Evolutionary conservation across 2,113 vertebrate species (phyloP).

Genomic region (Amphiprion percula): DNA sequence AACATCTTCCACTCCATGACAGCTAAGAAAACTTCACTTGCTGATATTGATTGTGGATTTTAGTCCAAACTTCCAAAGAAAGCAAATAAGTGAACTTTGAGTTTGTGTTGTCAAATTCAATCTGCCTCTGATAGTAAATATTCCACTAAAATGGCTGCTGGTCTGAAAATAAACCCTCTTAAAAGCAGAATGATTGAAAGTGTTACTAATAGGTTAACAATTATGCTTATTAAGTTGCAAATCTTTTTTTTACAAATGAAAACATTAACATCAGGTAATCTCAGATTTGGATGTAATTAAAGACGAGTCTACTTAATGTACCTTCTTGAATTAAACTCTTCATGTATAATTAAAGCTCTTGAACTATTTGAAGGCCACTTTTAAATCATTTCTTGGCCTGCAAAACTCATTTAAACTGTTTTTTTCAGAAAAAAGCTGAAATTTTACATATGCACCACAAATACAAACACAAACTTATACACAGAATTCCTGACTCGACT

Average conservation of each 20-base stretch:
- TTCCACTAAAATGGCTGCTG: no score
- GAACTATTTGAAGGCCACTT: background rate
- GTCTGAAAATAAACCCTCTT: no score
- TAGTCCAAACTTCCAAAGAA: background rate
- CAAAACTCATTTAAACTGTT: background rate
- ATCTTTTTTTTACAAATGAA: background rate
- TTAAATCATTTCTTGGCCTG: background rate
- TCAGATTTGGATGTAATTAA: background rate
- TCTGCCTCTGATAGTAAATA: background rate
- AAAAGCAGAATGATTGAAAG: background rate
- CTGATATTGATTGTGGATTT: background rate
- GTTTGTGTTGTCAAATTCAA: background rate
- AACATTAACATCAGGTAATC: background rate
- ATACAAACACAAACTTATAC: no score
- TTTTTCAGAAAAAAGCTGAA: no score
- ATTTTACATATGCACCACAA: background rate
- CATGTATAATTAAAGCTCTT: constrained; percentile 11
- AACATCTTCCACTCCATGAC: no score
- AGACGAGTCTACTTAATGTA: background rate
- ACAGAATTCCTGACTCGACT: background rate
- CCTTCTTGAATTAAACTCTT: constrained; percentile 12
- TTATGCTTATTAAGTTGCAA: background rate
- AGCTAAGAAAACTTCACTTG: background rate
- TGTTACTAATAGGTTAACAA: background rate
- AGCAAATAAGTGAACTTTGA: background rate